Percentiles rank a stretch among this genome's conserved stretches.
phyloP scores from a whole-genome alignment of 2,797 vertebrate genomes.

The Rallus crepitans region DNA sequence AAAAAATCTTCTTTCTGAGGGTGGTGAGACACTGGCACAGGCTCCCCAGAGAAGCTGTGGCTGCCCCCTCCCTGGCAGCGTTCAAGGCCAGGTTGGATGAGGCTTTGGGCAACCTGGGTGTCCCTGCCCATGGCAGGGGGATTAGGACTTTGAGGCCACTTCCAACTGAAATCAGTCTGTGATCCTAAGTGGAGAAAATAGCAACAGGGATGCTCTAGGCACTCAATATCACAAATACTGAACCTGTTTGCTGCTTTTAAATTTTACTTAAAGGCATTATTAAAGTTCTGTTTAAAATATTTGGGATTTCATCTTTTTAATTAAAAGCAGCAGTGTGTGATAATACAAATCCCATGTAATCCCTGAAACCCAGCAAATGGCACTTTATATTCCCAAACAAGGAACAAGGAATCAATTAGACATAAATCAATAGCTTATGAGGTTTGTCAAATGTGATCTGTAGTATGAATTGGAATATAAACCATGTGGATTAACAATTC shows the following conservation, averaged over 20 bases:
- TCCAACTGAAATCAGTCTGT: no score
- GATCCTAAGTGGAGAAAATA: not conserved
- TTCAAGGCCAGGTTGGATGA: no score
- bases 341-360: not conserved
- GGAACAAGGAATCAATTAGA: not conserved
- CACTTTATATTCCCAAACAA: not conserved
- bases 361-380: not conserved
- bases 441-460: not conserved
- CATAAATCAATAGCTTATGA: not conserved
- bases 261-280: not conserved
- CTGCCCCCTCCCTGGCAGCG: no score
- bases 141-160: no score
- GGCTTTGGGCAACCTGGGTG: no score
- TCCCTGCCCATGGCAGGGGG: no score
- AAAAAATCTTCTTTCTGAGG: no score
- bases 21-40: no score
- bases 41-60: no score
- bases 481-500: not conserved
- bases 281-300: not conserved
- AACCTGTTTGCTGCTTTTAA: not conserved
- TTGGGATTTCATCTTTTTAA: not conserved
- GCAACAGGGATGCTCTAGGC: not conserved
- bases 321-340: not conserved
- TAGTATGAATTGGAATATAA: slow-evolving; percentile 9
- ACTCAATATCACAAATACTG: not conserved